These are phyloP conservation scores for Lasioglossum baleicum DNA, from an alignment of 1,140 invertebrate species.

Conservation along the genomic window DNA sequence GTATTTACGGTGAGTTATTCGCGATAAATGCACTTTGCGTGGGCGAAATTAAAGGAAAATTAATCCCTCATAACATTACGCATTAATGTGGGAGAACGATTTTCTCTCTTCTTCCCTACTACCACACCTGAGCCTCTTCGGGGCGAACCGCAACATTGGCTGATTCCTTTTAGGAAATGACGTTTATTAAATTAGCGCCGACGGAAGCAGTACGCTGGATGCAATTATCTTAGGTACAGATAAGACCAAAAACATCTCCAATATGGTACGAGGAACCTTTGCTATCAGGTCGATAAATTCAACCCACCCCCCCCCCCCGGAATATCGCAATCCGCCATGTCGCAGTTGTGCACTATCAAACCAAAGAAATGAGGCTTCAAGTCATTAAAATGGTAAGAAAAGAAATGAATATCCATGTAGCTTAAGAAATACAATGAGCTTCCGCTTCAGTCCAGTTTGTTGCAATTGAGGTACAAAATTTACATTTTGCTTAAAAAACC, in stretches of 20 bases:
- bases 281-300: slow-evolving; percentile 2
- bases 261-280: slow-evolving; percentile 45
- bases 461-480: too few relatives aligned
- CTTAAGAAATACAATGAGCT: too few relatives aligned
- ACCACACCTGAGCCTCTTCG: neutral
- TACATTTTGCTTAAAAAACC: too few relatives aligned
- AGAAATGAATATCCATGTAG: too few relatives aligned
- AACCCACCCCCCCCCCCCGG: neutral
- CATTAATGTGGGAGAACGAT: slow-evolving; percentile 23
- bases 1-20: neutral
- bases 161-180: slow-evolving; percentile 26
- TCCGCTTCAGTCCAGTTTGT: too few relatives aligned
- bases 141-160: slow-evolving; percentile 37
- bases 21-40: slow-evolving; percentile 3
- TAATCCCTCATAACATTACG: slow-evolving; percentile 8
- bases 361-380: too few relatives aligned
- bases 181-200: slow-evolving; percentile 63
- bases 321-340: neutral
- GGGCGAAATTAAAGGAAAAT: neutral
- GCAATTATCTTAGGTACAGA: slow-evolving; percentile 31
- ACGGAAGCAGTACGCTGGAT: slow-evolving; percentile 37
- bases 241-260: slow-evolving; percentile 39
- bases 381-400: too few relatives aligned
- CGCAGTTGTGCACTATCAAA: too few relatives aligned
- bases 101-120: neutral